These are phyloP conservation scores for Plebejus melissa DNA, from an alignment of 2,888 invertebrate genomes.

Conservation along the genomic window DNA sequence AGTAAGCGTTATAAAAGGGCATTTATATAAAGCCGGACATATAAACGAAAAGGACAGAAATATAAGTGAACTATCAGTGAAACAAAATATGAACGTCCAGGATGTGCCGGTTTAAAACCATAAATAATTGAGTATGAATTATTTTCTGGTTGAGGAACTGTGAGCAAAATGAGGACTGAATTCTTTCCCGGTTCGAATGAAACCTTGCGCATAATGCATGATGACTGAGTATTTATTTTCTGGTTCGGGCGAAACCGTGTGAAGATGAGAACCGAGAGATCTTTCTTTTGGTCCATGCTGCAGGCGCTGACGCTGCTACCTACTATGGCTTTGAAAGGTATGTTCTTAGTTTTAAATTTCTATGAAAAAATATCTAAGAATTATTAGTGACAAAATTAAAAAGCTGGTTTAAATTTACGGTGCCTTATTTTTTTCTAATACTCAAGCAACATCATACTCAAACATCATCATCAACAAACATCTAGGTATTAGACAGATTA, in stretches of 20 bases:
- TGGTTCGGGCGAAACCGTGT: constrained; percentile 30
- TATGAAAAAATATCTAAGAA: too few species aligned
- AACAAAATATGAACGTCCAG: constrained; percentile 39
- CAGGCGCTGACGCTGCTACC: constrained; percentile 67
- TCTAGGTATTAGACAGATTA: too few species aligned
- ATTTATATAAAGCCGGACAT: constrained; percentile 36
- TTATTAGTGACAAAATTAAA: too few species aligned
- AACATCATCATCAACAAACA: too few species aligned
- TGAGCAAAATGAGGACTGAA: neutral
- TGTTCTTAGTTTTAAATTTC: too few species aligned
- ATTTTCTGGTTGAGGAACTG: neutral
- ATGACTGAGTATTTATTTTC: neutral
- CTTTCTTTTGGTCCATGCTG: constrained; percentile 67
- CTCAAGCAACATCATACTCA: too few species aligned
- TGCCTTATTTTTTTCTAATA: too few species aligned
- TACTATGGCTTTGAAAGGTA: constrained; percentile 71
- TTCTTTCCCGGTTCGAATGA: neutral
- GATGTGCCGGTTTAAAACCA: constrained; percentile 52
- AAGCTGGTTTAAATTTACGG: too few species aligned
- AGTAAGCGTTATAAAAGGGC: neutral
- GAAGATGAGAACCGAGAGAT: constrained; percentile 64
- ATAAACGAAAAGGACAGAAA: constrained; percentile 37
- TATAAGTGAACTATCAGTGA: constrained; percentile 37
- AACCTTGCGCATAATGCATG: neutral
- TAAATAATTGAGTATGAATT: constrained; percentile 6